A percentile compares a stretch with the other conserved stretches of the same genome.
Conservation (phyloP, 1,140 invertebrate species). For the Lepidotrigona ventralis region DNA sequence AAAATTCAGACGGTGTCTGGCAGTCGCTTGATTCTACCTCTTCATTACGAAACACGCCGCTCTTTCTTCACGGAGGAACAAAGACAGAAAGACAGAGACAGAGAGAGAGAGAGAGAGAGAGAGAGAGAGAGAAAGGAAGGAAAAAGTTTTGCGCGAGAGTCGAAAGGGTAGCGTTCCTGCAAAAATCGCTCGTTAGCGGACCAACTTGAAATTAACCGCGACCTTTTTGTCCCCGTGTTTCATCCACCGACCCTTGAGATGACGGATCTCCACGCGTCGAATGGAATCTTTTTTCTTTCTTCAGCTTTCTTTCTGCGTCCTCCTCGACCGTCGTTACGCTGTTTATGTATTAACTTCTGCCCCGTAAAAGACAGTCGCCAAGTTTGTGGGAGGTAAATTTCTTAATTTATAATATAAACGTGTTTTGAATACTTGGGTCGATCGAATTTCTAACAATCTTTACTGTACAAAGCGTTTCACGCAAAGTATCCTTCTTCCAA, state of each 20-base stretch:
- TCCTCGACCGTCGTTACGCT: background rate
- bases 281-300: background rate
- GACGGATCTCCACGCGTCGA: slow-evolving; percentile 14
- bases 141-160: background rate
- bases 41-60: background rate
- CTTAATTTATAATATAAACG: background rate
- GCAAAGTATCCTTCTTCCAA: too few relatives aligned
- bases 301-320: background rate
- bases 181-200: slow-evolving; percentile 43
- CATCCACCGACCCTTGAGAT: background rate
- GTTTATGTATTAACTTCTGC: background rate
- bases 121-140: background rate
- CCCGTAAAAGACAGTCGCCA: background rate
- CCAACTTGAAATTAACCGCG: slow-evolving; percentile 34
- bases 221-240: slow-evolving; percentile 16
- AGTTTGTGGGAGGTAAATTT: background rate
- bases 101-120: too few relatives aligned
- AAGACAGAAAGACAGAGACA: too few relatives aligned
- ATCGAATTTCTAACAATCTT: background rate
- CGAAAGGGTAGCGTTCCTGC: too few relatives aligned
- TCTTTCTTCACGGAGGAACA: background rate
- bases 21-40: slow-evolving; percentile 14
- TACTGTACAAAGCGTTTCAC: too few relatives aligned
- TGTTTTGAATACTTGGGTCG: background rate
- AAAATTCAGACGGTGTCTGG: slow-evolving; percentile 35